These are phyloP conservation scores for Dolomedes plantarius DNA, from an alignment of 2,888 invertebrate species.

Conservation along the genomic window DNA sequence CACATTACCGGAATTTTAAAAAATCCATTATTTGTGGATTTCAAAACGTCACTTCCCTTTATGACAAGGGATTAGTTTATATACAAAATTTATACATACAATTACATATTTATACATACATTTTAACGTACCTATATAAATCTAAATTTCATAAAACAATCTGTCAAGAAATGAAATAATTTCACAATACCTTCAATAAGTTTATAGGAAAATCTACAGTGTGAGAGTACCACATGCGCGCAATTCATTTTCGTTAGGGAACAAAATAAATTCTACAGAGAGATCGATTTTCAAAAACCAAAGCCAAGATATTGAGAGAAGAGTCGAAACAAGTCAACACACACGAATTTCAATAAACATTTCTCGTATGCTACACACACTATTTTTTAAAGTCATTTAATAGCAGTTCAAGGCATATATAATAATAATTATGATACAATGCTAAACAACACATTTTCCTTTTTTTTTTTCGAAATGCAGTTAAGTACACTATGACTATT, in stretches of 20 bases:
- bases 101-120: background rate
- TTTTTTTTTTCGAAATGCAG: background rate
- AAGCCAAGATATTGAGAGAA: background rate
- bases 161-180: background rate
- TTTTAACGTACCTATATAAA: background rate
- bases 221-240: constrained; percentile 70
- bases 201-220: constrained; percentile 61
- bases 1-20: too few relatives aligned
- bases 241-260: constrained; percentile 29
- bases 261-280: background rate
- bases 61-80: constrained; percentile 3
- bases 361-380: constrained; percentile 6
- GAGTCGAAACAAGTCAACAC: background rate
- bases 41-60: too few relatives aligned
- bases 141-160: background rate
- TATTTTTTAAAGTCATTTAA: constrained; percentile 8
- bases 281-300: too few relatives aligned
- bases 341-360: background rate
- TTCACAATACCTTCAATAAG: too few relatives aligned
- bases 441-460: background rate
- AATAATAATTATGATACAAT: constrained; percentile 18
- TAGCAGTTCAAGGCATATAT: constrained; percentile 16
- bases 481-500: constrained; percentile 1
- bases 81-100: background rate
- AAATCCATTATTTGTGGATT: too few relatives aligned